Conservation (phyloP, 1,140 invertebrate species). For the Drosophila miranda region DNA sequence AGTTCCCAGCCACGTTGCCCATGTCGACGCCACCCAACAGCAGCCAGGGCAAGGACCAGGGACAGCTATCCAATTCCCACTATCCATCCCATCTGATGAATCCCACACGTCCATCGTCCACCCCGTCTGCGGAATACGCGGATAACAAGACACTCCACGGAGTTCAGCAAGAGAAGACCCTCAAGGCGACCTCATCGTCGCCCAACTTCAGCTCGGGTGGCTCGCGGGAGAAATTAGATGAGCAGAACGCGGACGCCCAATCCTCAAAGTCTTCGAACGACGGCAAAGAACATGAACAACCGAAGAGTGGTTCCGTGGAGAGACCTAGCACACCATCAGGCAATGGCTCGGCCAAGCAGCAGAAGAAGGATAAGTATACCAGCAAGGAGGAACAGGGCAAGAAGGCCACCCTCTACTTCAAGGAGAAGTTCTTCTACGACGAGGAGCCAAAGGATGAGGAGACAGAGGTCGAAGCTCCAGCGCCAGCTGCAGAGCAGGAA, state of each 20-base stretch:
- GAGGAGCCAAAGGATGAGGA: conserved; percentile 41
- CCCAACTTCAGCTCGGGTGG: conserved; percentile 61
- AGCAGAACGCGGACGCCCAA: conserved; percentile 70
- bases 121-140: conserved; percentile 73
- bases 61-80: conserved; percentile 67
- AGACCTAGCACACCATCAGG: conserved; percentile 68
- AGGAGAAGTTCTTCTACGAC: conserved; percentile 85
- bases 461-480: conserved; percentile 9
- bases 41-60: conserved; percentile 44
- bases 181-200: conserved; percentile 71
- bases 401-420: conserved; percentile 87
- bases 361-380: conserved; percentile 89
- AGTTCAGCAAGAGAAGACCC: conserved; percentile 53
- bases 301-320: conserved; percentile 79
- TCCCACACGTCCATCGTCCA: conserved; percentile 72
- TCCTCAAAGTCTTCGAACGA: conserved; percentile 36
- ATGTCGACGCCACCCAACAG: conserved; percentile 80
- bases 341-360: conserved; percentile 84
- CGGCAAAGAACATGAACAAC: conserved; percentile 27
- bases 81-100: conserved; percentile 74
- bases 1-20: conserved; percentile 83
- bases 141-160: conserved; percentile 47
- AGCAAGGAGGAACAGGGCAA: conserved; percentile 91
- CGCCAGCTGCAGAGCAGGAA: conserved; percentile 15
- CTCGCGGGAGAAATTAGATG: conserved; percentile 50